Base-by-base conservation (phyloP, 2,888 invertebrate genomes). In the Clunio marinus region DNA sequence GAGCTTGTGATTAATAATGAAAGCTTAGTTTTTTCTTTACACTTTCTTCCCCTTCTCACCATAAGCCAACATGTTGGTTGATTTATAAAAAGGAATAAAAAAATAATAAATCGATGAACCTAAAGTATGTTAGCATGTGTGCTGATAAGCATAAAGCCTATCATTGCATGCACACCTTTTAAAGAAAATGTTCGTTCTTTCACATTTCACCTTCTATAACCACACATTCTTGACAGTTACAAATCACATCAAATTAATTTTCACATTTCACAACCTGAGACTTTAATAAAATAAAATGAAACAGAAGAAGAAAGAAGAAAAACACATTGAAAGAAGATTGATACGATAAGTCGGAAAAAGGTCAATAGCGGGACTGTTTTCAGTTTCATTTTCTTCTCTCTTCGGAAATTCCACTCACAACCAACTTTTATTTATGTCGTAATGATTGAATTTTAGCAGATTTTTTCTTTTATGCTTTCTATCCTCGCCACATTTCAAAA, bases 231-330 rank as follows among this genome's bases (percentile, higher is more conserved):
- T 15, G n/a, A 15, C 41, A 41, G 41, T 41, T 7, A 41, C 41
- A 41, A 41, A 41, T 41, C 41, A 41, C 41, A 41, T 41, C 41
- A 41, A 41, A 41, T 41, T 41, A 41, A 41, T 41, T 41, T 15
- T 15, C 41, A 41, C 15, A 10, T 41, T 15, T 4, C 13, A 15
- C 7, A 41, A 41, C 41, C 41, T 41, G 41, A 41, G 41, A 10
- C 41, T 41, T 13, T 15, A 41, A 41, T 41, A 41, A 41, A 41
- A 32, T 13, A 5, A 13, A 5, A 32, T 8, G 7, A 5, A 5
- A 8, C 13, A 5, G 5, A 13, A 13, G 13, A 13, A 8, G 35
- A 32, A 32, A n/a, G n/a, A n/a, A 5, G 35, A 5, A 32, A 32
- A 5, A 5, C 35, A 8, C 13, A 5, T 32, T 5, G 35, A 32